These are phyloP conservation scores for Torymus tubicola DNA, from an alignment of 2,888 invertebrate species.

Conservation along the genomic window DNA sequence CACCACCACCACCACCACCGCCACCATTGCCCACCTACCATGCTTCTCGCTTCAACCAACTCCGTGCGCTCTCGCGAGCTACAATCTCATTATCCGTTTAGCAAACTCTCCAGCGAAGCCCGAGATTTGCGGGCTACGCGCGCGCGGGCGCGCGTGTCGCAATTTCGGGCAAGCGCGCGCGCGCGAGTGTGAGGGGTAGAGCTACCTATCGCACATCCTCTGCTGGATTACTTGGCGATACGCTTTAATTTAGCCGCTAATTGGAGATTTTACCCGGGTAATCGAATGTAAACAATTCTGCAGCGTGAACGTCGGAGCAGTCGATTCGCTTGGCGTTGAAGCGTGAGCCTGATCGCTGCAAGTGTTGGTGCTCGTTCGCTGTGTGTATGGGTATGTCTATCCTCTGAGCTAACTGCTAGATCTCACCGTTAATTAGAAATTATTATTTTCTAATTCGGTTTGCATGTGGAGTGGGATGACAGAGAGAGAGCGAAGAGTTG, in stretches of 20 bases:
- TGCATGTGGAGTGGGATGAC: not conserved
- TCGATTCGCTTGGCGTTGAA: not conserved
- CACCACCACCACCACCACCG: not conserved
- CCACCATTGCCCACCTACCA: not conserved
- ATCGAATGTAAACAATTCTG: slow-evolving; percentile 55
- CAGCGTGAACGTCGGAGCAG: not conserved
- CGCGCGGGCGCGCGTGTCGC: slow-evolving; percentile 27
- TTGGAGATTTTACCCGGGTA: slow-evolving; percentile 51
- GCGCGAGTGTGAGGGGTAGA: not conserved
- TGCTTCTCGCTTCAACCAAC: not conserved
- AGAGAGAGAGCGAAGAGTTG: too few relatives aligned
- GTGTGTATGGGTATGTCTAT: too few relatives aligned
- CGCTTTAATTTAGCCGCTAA: slow-evolving; percentile 54
- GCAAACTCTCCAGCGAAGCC: slow-evolving; percentile 40
- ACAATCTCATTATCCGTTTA: slow-evolving; percentile 56
- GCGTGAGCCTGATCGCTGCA: not conserved
- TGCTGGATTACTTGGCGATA: slow-evolving; percentile 52
- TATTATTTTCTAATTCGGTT: slow-evolving; percentile 34
- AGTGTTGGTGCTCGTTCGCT: too few relatives aligned
- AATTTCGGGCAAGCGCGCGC: slow-evolving; percentile 32
- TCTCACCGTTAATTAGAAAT: slow-evolving; percentile 15
- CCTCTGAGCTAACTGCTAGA: too few relatives aligned
- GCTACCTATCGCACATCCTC: slow-evolving; percentile 21
- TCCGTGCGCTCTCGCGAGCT: slow-evolving; percentile 8
- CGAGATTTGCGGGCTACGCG: slow-evolving; percentile 47